Base-by-base conservation (phyloP, 1,140 invertebrate genomes). In the Bathynomus jamesi region DNA sequence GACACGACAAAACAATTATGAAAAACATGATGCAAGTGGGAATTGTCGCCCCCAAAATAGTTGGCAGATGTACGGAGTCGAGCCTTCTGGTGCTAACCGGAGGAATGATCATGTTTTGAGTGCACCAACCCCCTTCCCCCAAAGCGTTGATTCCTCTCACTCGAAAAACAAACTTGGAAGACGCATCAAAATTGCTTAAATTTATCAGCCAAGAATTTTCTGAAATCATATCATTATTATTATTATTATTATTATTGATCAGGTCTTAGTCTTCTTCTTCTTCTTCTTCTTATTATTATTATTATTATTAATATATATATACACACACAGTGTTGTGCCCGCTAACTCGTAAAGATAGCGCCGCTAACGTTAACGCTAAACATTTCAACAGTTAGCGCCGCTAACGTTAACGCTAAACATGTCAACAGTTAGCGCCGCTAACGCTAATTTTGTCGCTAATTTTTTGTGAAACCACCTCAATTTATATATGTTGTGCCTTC, bases 71-170 rank as follows among this genome's bases (percentile, higher is more conserved):
- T 61, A 84, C 85, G 68, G 86, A 84, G 65, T 87, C 84, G 0
- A 86, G 82, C 0, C 86, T 86, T 66, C 87, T 80, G 65, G 86
- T 84, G 7, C 87, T 85, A 1, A 86, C 85, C 79, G 76, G 79
- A 80, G 78, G 79, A 63, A 88, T 85, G 60, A 89, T 86, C 63
- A 86, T 78, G 78, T 89, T 91, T 25, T 84, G 81, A 24, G 84
- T 80, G 67, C 90, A 91, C 88, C 89, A 95, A 13, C 82, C 81
- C 46, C 88, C 86, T 78, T 83, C 85, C n/a, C 94, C 94, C 80
- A 91, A 89, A 17, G 83, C 81, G 81, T 96, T 96, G 65, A 84
- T 82, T 0, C 93, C 92, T 46, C 88, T 85, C 21, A 93, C 91
- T 4, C 90, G 85, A 80, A 95, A 95, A 8, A 87, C 82, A 71